Base-by-base conservation (phyloP, 2,113 vertebrate species). In the Xerus inauris region DNA sequence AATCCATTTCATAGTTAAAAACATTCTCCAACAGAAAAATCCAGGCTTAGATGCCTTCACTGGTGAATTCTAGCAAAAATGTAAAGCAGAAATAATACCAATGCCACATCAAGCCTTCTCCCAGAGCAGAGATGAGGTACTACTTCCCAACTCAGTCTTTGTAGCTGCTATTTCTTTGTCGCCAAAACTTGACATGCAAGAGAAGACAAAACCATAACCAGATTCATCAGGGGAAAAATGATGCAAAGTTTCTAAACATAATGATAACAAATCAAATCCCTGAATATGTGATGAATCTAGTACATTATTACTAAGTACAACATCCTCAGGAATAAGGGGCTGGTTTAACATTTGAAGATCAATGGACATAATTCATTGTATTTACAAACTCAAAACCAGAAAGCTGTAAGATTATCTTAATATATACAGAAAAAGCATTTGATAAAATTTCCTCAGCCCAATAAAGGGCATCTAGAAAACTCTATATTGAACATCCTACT, bases 1-100 rank as follows among this genome's bases (percentile, higher is more conserved):
- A 93, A 81, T 32, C 73, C 30, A 75, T 87, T 94, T 69, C 35
- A 2, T 49, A 87, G 30, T 97, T 84, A 65, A 84, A 94, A 90
- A 79, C 85, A 32, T 71, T 76, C 42, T 16, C 59, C 45, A 12
- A 47, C 76, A 76, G 57, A 75, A 71, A 93, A 87, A n/a, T 42
- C 11, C 4, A 65, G 26, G 62, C 88, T 81, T 77, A 86, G 32
- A 54, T n/a, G 72, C 2, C 35, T 72, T 97, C 69, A 35, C 65
- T 82, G 24, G 20, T 87, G 51, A 91, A 64, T 47, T 85, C 47
- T 91, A 40, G 7, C 32, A 24, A 40, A 72, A 67, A 54, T 30
- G 91, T 65, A 88, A 73, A 16, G 45, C 79, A 88, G 35, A 92
- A 81, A 65, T 35, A 64, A 64, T 45, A 51, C 17, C 13, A 82